These are phyloP conservation scores for Merops nubicus DNA, from an alignment of 2,113 vertebrate species.

Conservation along the genomic window DNA sequence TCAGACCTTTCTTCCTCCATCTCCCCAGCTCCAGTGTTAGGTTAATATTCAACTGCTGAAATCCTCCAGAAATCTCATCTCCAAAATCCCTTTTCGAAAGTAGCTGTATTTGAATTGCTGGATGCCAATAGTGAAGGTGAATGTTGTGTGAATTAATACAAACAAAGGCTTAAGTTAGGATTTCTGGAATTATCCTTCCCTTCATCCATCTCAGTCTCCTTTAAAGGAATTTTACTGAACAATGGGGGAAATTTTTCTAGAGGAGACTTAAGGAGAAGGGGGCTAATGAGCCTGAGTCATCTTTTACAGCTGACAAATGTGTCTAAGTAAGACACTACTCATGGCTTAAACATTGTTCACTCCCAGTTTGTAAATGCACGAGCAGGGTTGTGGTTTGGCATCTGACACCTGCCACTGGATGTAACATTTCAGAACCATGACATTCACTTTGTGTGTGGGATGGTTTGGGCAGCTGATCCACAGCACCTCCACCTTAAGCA, in stretches of 20 bases:
- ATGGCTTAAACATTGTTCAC: neutral
- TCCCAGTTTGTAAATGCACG: neutral
- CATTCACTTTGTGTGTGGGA: neutral
- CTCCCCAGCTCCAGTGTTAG: neutral
- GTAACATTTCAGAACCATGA: neutral
- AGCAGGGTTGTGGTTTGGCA: conserved; percentile 41
- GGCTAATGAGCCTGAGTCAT: conserved; percentile 27
- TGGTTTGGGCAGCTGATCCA: conserved; percentile 18
- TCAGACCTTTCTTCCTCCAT: neutral
- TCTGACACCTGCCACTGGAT: neutral
- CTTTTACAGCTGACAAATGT: neutral
- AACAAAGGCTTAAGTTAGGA: neutral
- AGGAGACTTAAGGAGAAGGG: conserved; percentile 7
- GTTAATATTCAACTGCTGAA: neutral
- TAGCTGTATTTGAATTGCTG: neutral
- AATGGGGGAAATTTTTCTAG: neutral
- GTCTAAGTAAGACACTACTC: neutral
- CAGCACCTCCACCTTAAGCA: conserved; percentile 16
- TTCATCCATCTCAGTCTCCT: neutral
- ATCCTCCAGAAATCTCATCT: neutral
- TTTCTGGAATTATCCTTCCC: neutral
- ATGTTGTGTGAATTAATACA: neutral
- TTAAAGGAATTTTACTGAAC: conserved; percentile 20
- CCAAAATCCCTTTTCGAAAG: neutral
- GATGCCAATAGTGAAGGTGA: neutral